These are phyloP conservation scores for Oithona nana DNA, from an alignment of 2,888 invertebrate species.

Conservation along the genomic window DNA sequence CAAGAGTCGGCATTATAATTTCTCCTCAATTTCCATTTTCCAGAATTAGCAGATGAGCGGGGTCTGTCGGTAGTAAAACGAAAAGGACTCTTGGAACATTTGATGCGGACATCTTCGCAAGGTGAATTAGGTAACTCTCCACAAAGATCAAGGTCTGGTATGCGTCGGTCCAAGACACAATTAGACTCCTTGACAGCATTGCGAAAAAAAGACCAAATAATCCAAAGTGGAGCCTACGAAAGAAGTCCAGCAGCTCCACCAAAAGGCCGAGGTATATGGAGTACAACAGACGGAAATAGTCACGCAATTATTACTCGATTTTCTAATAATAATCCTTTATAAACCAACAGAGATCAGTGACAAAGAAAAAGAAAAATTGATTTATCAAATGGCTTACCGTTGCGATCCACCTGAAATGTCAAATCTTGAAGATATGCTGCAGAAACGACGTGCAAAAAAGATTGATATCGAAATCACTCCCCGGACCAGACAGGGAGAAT, in stretches of 20 bases:
- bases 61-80: neutral
- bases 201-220: too few species aligned
- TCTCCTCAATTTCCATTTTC: neutral
- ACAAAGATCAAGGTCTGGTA: too few species aligned
- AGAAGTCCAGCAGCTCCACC: too few species aligned
- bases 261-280: too few species aligned
- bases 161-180: too few species aligned
- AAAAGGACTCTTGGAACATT: neutral
- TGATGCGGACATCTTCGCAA: neutral
- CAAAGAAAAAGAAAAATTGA: neutral
- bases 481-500: neutral
- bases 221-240: too few species aligned
- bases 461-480: neutral
- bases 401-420: neutral
- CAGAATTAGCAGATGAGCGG: neutral
- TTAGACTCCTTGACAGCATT: too few species aligned
- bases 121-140: too few species aligned
- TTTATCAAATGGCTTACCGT: neutral
- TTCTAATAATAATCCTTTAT: too few species aligned
- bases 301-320: too few species aligned
- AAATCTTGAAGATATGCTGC: neutral
- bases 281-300: too few species aligned
- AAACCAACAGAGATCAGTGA: neutral
- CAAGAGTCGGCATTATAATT: too few species aligned
- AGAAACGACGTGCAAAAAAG: neutral